phyloP scores from a whole-genome alignment of 2,113 vertebrate species.

The Eubucco bourcierii region DNA sequence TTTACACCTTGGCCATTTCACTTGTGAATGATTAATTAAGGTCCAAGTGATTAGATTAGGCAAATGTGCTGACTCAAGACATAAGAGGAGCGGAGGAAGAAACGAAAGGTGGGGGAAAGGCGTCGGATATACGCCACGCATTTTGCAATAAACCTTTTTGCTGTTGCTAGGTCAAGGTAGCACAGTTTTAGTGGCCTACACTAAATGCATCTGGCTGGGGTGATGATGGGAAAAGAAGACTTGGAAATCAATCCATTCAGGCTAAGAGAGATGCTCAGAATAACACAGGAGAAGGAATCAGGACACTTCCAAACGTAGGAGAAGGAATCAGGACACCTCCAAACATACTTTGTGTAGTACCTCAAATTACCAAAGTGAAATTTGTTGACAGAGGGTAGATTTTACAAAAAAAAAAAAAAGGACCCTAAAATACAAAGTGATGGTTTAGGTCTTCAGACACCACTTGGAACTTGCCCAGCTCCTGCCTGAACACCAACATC shows the following conservation, averaged over 20 bases:
- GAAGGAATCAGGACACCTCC: not conserved
- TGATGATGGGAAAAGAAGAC: not conserved
- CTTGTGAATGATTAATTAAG: slow-evolving; percentile 18
- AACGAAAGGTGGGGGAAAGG: not conserved
- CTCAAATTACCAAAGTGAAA: not conserved
- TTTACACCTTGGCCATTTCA: not conserved
- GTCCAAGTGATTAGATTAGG: not conserved
- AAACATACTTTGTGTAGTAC: not conserved
- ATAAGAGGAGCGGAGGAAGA: not conserved
- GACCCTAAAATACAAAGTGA: not conserved
- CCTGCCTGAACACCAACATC: not conserved
- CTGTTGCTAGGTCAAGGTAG: not conserved
- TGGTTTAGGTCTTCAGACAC: not conserved
- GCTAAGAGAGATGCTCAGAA: not conserved
- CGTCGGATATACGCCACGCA: not conserved
- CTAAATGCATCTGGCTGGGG: not conserved
- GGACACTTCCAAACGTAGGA: not conserved
- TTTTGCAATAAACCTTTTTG: not conserved
- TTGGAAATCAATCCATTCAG: not conserved
- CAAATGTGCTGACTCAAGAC: not conserved
- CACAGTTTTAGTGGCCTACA: not conserved
- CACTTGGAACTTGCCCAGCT: not conserved
- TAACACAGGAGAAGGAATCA: not conserved
- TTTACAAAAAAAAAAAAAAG: not conserved
- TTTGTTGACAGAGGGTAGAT: not conserved